These are phyloP conservation scores for Neodon shergylaensis DNA, from an alignment of 2,113 vertebrate genomes.

Conservation along the genomic window DNA sequence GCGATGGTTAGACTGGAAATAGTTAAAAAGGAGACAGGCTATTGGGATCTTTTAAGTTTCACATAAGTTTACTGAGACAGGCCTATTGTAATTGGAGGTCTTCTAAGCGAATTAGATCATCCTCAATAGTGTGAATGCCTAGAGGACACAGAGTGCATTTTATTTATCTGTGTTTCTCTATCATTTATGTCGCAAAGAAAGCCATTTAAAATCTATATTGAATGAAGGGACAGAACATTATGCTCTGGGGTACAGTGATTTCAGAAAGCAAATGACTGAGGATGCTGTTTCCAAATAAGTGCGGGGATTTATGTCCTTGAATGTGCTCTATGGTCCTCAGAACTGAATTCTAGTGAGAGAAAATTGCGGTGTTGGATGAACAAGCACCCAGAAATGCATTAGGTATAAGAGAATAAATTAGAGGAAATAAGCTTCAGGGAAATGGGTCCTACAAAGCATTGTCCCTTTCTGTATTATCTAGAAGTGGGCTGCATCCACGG, in stretches of 20 bases:
- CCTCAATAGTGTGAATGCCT: not conserved
- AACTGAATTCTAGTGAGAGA: not conserved
- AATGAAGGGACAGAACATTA: slow-evolving; percentile 16
- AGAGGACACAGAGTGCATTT: not conserved
- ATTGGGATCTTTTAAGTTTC: slow-evolving; percentile 51
- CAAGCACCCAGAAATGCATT: not conserved
- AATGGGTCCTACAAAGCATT: not conserved
- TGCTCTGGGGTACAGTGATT: not conserved
- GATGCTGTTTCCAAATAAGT: slow-evolving; percentile 17
- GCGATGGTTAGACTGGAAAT: slow-evolving; percentile 35
- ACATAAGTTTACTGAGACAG: not conserved
- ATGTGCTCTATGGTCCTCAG: not conserved
- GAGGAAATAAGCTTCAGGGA: not conserved
- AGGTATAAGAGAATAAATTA: not conserved
- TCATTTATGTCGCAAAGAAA: slow-evolving; percentile 13
- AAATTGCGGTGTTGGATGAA: not conserved
- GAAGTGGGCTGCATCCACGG: not conserved
- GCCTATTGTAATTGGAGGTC: slow-evolving; percentile 44
- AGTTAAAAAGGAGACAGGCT: slow-evolving; percentile 70
- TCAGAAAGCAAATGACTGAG: slow-evolving; percentile 29
- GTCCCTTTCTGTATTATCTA: not conserved
- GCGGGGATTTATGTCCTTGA: not conserved
- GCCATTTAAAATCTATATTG: slow-evolving; percentile 35
- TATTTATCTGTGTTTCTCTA: slow-evolving; percentile 44
- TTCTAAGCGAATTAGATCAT: slow-evolving; percentile 46